A percentile compares a stretch with the other conserved stretches of the same genome.
Evolutionary conservation across 2,888 invertebrate genomes (phyloP).

Genomic region (Chorisops tibialis): DNA sequence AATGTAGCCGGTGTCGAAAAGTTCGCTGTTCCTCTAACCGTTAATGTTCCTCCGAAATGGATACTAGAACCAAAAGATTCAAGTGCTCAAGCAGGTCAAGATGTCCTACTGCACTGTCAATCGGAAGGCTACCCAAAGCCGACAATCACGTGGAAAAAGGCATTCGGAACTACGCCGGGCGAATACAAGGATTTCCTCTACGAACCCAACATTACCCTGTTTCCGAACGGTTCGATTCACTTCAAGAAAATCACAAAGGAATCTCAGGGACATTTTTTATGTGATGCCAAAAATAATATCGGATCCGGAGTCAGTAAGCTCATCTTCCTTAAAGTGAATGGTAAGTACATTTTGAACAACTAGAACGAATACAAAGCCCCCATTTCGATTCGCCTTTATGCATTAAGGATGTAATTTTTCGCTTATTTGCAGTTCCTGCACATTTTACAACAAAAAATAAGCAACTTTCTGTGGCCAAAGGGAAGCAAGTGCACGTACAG

Average conservation of each 20-base stretch:
- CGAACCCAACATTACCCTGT: conserved; percentile 71
- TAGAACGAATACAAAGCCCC: background rate
- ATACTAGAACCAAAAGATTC: conserved; percentile 79
- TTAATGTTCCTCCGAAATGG: conserved; percentile 88
- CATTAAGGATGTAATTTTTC: conserved; percentile 39
- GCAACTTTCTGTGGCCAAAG: conserved; percentile 77
- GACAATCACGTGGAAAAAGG: conserved; percentile 83
- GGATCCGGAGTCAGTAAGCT: conserved; percentile 90
- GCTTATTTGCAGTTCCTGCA: conserved; percentile 66
- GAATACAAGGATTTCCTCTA: conserved; percentile 81
- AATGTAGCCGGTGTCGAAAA: conserved; percentile 79
- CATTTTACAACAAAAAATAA: conserved; percentile 79
- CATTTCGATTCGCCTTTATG: background rate
- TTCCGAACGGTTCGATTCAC: conserved; percentile 78
- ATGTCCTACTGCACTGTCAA: conserved; percentile 81
- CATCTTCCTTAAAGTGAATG: conserved; percentile 83
- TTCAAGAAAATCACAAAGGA: conserved; percentile 81
- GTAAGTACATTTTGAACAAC: conserved; percentile 56
- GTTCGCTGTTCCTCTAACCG: conserved; percentile 75
- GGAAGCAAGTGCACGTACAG: conserved; percentile 78
- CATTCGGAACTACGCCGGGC: conserved; percentile 73
- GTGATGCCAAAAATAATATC: conserved; percentile 90
- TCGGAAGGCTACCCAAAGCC: conserved; percentile 91
- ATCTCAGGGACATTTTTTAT: conserved; percentile 86
- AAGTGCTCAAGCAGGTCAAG: conserved; percentile 79